Conservation (phyloP, 2,797 vertebrate genomes). For the Muraenolepis orangiensis region DNA sequence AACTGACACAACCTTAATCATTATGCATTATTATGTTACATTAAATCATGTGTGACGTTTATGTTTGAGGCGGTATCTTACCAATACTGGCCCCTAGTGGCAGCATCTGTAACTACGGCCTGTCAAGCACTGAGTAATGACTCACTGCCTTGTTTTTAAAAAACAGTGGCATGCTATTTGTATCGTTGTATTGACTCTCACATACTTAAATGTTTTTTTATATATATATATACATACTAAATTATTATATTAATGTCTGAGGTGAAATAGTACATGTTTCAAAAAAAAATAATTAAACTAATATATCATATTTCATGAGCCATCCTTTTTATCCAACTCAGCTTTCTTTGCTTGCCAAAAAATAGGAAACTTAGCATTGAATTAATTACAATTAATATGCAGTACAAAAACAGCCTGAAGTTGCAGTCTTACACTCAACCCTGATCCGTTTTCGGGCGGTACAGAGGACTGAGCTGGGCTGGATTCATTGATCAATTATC, state of each 20-base stretch:
- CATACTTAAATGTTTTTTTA: slow-evolving; percentile 24
- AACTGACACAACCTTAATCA: slow-evolving; percentile 19
- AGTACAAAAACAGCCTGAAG: not conserved
- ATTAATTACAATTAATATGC: not conserved
- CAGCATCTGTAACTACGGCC: slow-evolving; percentile 37
- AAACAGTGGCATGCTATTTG: not conserved
- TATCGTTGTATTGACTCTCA: slow-evolving; percentile 1
- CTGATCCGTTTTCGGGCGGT: not conserved
- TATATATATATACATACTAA: slow-evolving; percentile 33
- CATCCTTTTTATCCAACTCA: slow-evolving; percentile 7
- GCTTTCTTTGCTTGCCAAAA: not conserved
- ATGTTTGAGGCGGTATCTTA: slow-evolving; percentile 21
- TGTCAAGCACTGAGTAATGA: not conserved
- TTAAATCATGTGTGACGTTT: slow-evolving; percentile 54
- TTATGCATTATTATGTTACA: slow-evolving; percentile 32
- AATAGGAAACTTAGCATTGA: not conserved
- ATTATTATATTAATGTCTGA: slow-evolving; percentile 1
- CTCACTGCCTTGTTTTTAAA: slow-evolving; percentile 8
- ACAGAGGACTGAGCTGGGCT: slow-evolving; percentile 2
- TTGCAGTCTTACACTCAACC: not conserved
- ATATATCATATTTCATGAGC: slow-evolving; percentile 3
- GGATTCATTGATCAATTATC: slow-evolving; percentile 55
- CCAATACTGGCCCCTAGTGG: slow-evolving; percentile 64
- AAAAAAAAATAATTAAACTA: not conserved
- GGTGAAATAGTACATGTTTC: not conserved